Evolutionary conservation across 2,113 vertebrate species (phyloP).

Genomic region (Neogobius melanostomus): DNA sequence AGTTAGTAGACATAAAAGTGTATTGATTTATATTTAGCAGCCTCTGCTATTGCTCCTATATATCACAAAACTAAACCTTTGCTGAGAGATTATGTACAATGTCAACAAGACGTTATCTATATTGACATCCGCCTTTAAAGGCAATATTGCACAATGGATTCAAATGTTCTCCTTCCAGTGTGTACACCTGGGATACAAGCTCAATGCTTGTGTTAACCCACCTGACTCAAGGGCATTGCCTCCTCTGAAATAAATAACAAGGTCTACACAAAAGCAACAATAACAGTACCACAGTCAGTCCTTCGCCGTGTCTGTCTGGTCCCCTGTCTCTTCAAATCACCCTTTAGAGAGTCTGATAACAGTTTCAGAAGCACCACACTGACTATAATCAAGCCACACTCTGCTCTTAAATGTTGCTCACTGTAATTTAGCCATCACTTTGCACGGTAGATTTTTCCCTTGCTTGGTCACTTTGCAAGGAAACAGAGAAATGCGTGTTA

Average conservation of each 20-base stretch:
- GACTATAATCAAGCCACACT: slow-evolving; percentile 44
- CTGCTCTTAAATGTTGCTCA: slow-evolving; percentile 30
- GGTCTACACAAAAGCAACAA: not conserved
- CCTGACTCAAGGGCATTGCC: slow-evolving; percentile 1
- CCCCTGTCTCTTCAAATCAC: slow-evolving; percentile 9
- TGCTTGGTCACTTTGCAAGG: slow-evolving; percentile 8
- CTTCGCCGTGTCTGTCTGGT: slow-evolving; percentile 1
- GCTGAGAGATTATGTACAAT: not conserved
- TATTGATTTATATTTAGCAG: too few relatives aligned
- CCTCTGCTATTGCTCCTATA: too few relatives aligned
- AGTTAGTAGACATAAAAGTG: too few relatives aligned
- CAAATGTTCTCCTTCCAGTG: not conserved
- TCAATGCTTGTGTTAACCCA: not conserved
- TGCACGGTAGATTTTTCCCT: not conserved
- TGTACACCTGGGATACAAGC: not conserved
- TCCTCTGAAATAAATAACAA: not conserved
- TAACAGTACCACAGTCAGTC: not conserved
- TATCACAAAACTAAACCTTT: not conserved
- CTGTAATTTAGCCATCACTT: slow-evolving; percentile 42
- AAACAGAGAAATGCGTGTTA: not conserved
- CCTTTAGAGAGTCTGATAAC: slow-evolving; percentile 12
- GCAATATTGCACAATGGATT: not conserved
- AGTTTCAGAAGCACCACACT: slow-evolving; percentile 9
- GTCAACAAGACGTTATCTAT: not conserved
- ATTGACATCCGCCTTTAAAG: not conserved